These are phyloP conservation scores for Boleophthalmus pectinirostris DNA, from an alignment of 2,113 vertebrate species.

Conservation along the genomic window DNA sequence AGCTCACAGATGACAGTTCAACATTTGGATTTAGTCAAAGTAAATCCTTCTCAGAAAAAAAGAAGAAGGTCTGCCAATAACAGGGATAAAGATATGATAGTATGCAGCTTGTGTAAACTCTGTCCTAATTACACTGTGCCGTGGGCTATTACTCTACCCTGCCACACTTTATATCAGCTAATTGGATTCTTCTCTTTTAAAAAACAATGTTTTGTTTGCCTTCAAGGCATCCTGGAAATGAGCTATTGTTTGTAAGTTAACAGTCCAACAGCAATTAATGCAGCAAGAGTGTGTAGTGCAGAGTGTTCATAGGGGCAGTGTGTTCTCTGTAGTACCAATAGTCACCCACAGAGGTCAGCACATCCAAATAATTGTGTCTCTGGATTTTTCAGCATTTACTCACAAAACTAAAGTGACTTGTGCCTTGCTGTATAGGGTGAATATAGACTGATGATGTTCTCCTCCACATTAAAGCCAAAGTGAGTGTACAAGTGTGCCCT, in stretches of 20 bases:
- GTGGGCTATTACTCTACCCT: slow-evolving; percentile 34
- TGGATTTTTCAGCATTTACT: slow-evolving; percentile 7
- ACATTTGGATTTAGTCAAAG: slow-evolving; percentile 55
- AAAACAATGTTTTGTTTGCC: slow-evolving; percentile 42
- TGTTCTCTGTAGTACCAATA: slow-evolving; percentile 23
- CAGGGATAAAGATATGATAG: slow-evolving; percentile 34
- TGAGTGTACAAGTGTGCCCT: slow-evolving; percentile 36
- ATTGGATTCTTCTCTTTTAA: slow-evolving; percentile 61
- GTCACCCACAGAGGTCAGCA: slow-evolving; percentile 65
- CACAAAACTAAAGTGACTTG: not conserved
- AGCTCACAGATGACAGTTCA: slow-evolving; percentile 42
- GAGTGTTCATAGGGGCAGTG: slow-evolving; percentile 5
- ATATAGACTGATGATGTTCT: slow-evolving; percentile 24
- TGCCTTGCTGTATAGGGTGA: not conserved
- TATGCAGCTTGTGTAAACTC: slow-evolving; percentile 40
- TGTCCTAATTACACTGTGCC: slow-evolving; percentile 59
- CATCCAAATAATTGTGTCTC: slow-evolving; percentile 17
- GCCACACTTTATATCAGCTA: slow-evolving; percentile 57
- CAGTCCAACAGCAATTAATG: slow-evolving; percentile 31
- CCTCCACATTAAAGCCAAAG: slow-evolving; percentile 12
- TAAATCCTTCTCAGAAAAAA: slow-evolving; percentile 46
- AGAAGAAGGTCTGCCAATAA: slow-evolving; percentile 43
- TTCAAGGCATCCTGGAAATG: slow-evolving; percentile 25
- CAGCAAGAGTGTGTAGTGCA: not conserved
- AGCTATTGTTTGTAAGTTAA: slow-evolving; percentile 15